Evolutionary conservation across 2,113 vertebrate genomes (phyloP).

Genomic region (Rhinolophus ferrumequinum): DNA sequence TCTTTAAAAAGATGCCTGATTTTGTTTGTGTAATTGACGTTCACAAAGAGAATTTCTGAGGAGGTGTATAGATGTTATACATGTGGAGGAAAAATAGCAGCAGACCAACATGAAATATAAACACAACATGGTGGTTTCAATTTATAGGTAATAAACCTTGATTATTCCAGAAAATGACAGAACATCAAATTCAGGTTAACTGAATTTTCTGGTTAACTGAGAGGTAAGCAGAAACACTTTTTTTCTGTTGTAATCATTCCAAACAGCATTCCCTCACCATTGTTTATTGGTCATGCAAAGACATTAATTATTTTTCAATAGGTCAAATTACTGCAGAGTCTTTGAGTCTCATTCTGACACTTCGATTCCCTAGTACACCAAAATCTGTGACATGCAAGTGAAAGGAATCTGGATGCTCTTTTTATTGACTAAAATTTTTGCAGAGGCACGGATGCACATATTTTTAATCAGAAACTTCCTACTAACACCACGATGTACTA

Average conservation of each 20-base stretch:
- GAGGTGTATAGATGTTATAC: background rate
- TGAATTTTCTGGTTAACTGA: background rate
- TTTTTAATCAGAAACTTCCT: background rate
- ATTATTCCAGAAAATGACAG: background rate
- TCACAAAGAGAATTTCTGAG: background rate
- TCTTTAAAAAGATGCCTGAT: background rate
- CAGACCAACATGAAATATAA: background rate
- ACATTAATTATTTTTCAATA: background rate
- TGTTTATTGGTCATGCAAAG: background rate
- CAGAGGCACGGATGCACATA: background rate
- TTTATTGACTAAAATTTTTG: background rate
- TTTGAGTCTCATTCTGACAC: background rate
- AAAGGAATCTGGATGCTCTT: background rate
- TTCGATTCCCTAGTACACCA: background rate
- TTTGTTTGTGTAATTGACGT: background rate
- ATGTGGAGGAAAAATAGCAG: background rate
- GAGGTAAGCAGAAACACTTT: background rate
- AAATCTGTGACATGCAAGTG: background rate
- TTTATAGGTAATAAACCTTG: background rate
- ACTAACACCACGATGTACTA: background rate
- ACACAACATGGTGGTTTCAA: background rate
- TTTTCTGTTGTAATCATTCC: background rate
- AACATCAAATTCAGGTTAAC: background rate
- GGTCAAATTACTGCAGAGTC: background rate
- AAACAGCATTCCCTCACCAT: background rate